phyloP scores from a whole-genome alignment of 2,113 vertebrate species.

The Maccullochella peelii region DNA sequence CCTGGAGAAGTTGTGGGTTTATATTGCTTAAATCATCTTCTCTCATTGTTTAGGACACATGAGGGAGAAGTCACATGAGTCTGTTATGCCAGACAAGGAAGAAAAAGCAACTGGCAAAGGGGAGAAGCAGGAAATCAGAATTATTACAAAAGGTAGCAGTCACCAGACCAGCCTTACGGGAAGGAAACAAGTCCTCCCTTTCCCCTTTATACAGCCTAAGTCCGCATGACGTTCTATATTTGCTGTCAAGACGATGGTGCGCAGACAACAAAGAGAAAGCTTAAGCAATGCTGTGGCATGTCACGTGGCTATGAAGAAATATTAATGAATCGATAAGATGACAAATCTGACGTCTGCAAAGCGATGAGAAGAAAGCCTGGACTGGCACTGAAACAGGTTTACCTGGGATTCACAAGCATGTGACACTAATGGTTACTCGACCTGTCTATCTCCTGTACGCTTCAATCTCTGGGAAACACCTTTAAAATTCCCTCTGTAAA shows the following conservation, averaged over 20 bases:
- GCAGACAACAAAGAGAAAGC: not conserved
- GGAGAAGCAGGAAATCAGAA: constrained; percentile 2
- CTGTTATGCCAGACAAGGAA: constrained; percentile 15
- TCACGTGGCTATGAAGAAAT: constrained; percentile 27
- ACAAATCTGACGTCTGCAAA: not conserved
- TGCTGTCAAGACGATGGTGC: not conserved
- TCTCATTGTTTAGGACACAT: not conserved
- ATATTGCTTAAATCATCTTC: constrained; percentile 11
- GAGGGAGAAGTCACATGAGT: constrained; percentile 50
- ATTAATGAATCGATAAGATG: not conserved
- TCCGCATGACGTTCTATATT: constrained; percentile 37
- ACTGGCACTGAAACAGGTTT: constrained; percentile 54
- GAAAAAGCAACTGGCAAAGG: not conserved
- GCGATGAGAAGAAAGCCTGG: not conserved
- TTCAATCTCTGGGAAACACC: not conserved
- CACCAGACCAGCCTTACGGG: constrained; percentile 50
- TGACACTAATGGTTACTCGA: constrained; percentile 37
- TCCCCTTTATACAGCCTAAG: not conserved
- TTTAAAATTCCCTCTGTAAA: not conserved
- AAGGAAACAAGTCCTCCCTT: constrained; percentile 25
- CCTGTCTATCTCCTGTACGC: not conserved
- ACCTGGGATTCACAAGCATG: constrained; percentile 37
- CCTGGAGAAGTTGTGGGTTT: not conserved
- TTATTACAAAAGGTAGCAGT: constrained; percentile 26
- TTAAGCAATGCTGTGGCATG: not conserved